phyloP scores from a whole-genome alignment of 2,888 invertebrate species.

The Odontocolon sp. region DNA sequence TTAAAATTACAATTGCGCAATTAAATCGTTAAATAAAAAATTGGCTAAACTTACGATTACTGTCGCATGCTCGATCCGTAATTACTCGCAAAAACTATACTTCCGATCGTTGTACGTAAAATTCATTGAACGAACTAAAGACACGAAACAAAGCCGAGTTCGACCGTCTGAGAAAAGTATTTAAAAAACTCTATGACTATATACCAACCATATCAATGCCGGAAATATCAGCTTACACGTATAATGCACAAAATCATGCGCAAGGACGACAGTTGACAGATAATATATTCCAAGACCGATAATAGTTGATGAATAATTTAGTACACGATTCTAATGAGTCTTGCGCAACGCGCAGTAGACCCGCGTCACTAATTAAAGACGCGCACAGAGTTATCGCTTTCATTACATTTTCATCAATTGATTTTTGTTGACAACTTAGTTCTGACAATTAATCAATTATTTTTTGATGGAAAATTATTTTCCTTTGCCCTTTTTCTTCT shows the following conservation, averaged over 20 bases:
- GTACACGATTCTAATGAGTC: background rate
- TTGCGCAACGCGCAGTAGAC: background rate
- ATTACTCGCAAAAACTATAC: too few relatives aligned
- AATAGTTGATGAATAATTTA: slow-evolving; percentile 15
- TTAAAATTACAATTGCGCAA: too few relatives aligned
- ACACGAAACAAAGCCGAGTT: too few relatives aligned
- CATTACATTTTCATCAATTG: background rate
- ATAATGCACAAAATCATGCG: slow-evolving; percentile 3
- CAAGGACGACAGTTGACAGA: background rate
- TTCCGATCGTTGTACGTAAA: too few relatives aligned
- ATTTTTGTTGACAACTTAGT: background rate
- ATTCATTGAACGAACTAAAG: too few relatives aligned
- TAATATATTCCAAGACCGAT: slow-evolving; percentile 17
- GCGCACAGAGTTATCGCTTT: too few relatives aligned
- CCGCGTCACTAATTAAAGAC: background rate
- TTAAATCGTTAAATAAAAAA: too few relatives aligned
- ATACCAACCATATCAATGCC: too few relatives aligned
- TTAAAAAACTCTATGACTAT: too few relatives aligned
- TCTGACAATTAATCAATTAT: background rate
- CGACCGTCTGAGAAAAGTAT: too few relatives aligned
- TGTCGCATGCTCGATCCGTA: too few relatives aligned
- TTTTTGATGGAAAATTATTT: slow-evolving; percentile 47
- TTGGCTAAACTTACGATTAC: too few relatives aligned
- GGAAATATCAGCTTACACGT: background rate
- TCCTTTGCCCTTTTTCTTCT: slow-evolving; percentile 77